Base-by-base conservation (phyloP, 92 coral and sea anemone species). In the Porites lobata region DNA sequence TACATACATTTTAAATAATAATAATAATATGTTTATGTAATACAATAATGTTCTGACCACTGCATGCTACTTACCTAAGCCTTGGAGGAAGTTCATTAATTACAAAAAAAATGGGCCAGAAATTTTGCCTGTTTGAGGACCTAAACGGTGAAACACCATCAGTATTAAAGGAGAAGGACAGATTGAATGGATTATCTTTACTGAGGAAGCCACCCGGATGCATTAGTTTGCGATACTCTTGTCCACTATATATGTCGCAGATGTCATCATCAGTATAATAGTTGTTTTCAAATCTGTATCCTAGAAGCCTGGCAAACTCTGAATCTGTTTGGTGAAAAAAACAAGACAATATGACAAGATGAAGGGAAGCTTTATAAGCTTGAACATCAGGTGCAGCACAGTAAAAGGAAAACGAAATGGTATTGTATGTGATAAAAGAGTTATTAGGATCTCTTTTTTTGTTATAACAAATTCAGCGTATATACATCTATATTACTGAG, bases 31-130 rank as follows among this genome's bases (percentile, higher is more conserved):
- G 32, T 29, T 29, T 29, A 29, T 29, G 32, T 29, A 29, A 29
- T 29, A 29, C 3, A 29, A 29, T 29, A 29, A 29, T 29, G 32
- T 29, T 29, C 32, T 29, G 32, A 29, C 32, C 3, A 29, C 32
- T 29, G 32, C 17, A 12, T 8, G 7, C 7, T 17, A 9, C 88
- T 59, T 75, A 91, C 94, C 91, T 86, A 3, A 86, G 68, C 62
- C 73, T 82, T 69, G 88, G 94, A 43, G 94, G 91, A 75, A 87
- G 91, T 80, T 90, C 93, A 79, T 85, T 90, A 26, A 90, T 90
- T 59, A 74, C 74, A 17, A 90, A 83, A 57, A 69, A 90, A 69
- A 90, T 90, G 13, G 93, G 93, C 90, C 93, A 90, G 76, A 72
- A 85, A 18, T 90, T 85, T 56, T 85, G 86, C 70, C 80, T 90